A percentile compares a stretch with the other conserved stretches of the same genome.
Evolutionary conservation across 2,797 vertebrate species (phyloP).

Genomic region (Leptoclinus maculatus): DNA sequence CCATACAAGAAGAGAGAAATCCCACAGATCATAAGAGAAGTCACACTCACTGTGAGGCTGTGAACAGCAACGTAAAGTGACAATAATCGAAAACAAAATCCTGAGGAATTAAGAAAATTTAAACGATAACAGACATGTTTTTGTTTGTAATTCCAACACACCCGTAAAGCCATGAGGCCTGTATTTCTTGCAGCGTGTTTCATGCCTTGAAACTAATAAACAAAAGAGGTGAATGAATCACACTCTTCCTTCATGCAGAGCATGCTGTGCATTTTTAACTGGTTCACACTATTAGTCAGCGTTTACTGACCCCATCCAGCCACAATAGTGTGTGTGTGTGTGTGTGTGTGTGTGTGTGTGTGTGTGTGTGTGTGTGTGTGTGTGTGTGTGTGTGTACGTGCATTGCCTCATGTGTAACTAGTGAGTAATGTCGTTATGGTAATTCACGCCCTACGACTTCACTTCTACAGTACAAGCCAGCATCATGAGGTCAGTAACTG

Average conservation of each 20-base stretch:
- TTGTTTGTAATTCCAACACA: background rate
- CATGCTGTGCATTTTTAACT: background rate
- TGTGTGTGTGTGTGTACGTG: slow-evolving; percentile 38
- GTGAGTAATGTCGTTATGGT: background rate
- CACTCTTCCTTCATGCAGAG: background rate
- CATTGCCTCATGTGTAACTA: background rate
- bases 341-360: background rate
- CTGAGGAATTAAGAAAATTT: background rate
- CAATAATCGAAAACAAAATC: no score
- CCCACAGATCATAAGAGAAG: background rate
- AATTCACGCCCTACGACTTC: background rate
- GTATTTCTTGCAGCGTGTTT: background rate
- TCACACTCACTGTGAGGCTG: background rate
- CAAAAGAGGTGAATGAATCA: background rate
- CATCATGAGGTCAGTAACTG: background rate
- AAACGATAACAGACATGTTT: background rate
- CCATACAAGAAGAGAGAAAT: slow-evolving; percentile 6
- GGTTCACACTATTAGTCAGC: slow-evolving; percentile 14
- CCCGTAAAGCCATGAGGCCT: background rate
- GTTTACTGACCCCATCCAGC: background rate
- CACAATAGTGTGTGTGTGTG: slow-evolving; percentile 36
- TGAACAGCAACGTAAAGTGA: accelerated
- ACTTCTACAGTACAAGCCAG: background rate
- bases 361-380: background rate
- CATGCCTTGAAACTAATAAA: no score